Base-by-base conservation (phyloP, 2,797 vertebrate genomes). In the Oreortyx pictus region DNA sequence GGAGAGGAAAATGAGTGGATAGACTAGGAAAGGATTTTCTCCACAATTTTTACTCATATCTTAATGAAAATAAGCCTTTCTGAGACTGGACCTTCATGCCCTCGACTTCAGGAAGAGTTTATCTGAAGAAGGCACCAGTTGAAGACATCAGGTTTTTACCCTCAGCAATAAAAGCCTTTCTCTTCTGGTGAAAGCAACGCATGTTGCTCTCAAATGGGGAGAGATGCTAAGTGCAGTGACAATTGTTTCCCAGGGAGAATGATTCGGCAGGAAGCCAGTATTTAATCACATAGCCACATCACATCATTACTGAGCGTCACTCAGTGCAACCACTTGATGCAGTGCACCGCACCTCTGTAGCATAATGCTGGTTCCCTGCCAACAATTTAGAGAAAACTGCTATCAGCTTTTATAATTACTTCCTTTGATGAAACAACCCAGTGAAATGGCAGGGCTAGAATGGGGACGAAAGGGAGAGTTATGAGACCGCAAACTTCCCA, bases 231-330 rank as follows among this genome's bases (percentile, higher is more conserved):
- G 90, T 94, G 87, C 92, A 88, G 82, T 94, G 83, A 90, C 93
- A 95, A 96, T 96, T 95, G 91, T 96, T 96, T 96, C 92, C 91
- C 83, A 82, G 81, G 75, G 85, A 95, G 92, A 89, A 95, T 73
- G 94, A 82, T 94, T 97, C 94, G 82, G 94, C 96, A 96, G 96
- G 92, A 97, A 96, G 95, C 92, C 96, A 97, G 95, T 92, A 80
- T 92, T 96, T 96, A 96, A 96, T 96, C 95, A 94, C 92, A 88
- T 56, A 96, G 92, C 95, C 88, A 94, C 92, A 96, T 95, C 96
- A 93, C 90, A 93, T 95, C 94, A 92, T 95, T 97, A 94, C 91
- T 41, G 91, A 96, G 81, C 88, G 3, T 95, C 95, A 93, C 93
- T 96, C 91, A 82, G 86, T 92, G 88, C 95, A 95, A 80, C 96